Percentiles rank a stretch among this genome's conserved stretches.
These are phyloP conservation scores for Fragum sueziense DNA, from an alignment of 2,888 invertebrate species.

Conservation along the genomic window DNA sequence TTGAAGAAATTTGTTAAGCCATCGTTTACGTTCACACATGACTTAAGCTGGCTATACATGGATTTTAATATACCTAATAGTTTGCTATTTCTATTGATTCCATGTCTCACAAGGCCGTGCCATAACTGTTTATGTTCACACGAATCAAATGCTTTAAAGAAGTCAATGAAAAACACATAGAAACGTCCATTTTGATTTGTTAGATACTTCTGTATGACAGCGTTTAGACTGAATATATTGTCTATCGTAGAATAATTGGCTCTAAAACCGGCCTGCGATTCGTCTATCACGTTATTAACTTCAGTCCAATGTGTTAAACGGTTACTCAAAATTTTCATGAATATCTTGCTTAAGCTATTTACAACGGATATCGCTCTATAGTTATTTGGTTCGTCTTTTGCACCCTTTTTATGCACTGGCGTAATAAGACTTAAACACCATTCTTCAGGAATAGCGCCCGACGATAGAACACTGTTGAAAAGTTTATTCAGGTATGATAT, in stretches of 20 bases:
- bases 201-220: conserved; percentile 31
- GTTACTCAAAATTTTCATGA: conserved; percentile 21
- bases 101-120: neutral
- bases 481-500: neutral
- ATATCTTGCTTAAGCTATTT: conserved; percentile 34
- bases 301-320: conserved; percentile 16
- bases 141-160: conserved; percentile 30
- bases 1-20: neutral
- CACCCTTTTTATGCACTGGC: conserved; percentile 8
- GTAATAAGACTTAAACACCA: neutral
- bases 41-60: neutral
- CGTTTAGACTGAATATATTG: conserved; percentile 33
- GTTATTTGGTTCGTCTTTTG: conserved; percentile 24
- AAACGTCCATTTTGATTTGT: conserved; percentile 19
- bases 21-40: conserved; percentile 1
- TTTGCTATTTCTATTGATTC: neutral
- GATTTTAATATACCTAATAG: neutral
- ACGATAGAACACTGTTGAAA: neutral
- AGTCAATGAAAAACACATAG: conserved; percentile 30
- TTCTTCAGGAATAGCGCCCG: neutral
- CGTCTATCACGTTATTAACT: conserved; percentile 25
- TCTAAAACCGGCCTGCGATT: conserved; percentile 39
- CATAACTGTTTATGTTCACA: conserved; percentile 21
- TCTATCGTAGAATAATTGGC: conserved; percentile 31
- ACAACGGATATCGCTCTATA: conserved; percentile 39